These are phyloP conservation scores for Baryphthengus martii DNA, from an alignment of 2,113 vertebrate species.

Conservation along the genomic window DNA sequence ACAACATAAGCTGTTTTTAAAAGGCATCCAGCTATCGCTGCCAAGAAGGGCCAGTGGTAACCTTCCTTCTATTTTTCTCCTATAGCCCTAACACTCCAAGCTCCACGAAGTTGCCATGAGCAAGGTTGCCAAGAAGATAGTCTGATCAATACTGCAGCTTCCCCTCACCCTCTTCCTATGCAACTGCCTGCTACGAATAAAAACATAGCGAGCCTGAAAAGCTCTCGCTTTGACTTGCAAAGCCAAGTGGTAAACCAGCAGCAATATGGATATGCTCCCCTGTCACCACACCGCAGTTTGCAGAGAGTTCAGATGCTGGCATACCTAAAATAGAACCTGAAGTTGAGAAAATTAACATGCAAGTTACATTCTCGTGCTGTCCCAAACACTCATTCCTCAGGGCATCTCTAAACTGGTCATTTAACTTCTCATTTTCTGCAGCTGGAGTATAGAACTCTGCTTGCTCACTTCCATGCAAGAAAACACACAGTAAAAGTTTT, in stretches of 20 bases:
- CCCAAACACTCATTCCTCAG: not conserved
- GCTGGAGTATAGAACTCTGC: not conserved
- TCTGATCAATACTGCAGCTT: not conserved
- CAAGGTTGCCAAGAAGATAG: not conserved
- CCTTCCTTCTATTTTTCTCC: constrained; percentile 26
- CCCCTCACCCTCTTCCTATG: not conserved
- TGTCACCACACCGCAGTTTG: not conserved
- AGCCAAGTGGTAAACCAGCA: not conserved
- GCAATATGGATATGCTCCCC: not conserved
- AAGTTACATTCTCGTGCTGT: not conserved
- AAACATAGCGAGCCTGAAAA: not conserved
- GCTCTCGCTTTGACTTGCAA: not conserved
- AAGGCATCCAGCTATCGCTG: not conserved
- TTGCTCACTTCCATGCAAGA: not conserved
- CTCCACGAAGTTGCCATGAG: not conserved
- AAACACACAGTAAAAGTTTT: not conserved
- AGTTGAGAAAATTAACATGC: not conserved
- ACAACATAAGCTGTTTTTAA: constrained; percentile 40
- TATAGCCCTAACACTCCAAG: not conserved
- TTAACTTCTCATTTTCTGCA: not conserved
- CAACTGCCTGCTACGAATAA: not conserved
- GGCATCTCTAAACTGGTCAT: not conserved
- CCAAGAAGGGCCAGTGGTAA: not conserved
- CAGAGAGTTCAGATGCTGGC: not conserved
- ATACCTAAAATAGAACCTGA: not conserved